A percentile compares a stretch with the other conserved stretches of the same genome.
Conservation (phyloP, 1,140 invertebrate species). For the Zophobas atratus region DNA sequence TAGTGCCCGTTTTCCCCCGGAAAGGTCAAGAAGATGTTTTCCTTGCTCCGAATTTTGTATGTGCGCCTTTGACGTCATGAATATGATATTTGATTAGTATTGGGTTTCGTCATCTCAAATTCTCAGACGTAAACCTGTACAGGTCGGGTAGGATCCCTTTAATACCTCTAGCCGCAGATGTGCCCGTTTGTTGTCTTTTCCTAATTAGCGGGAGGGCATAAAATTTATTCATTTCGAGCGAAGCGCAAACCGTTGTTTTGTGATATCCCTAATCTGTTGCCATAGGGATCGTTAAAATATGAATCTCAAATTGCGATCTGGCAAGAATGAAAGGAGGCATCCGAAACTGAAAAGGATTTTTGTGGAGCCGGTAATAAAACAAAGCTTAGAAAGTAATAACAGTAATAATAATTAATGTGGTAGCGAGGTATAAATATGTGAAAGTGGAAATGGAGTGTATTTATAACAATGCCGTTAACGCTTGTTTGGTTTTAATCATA, state of each 20-base stretch:
- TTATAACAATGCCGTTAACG: too few relatives aligned
- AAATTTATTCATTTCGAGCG: constrained; percentile 4
- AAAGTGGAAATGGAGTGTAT: too few relatives aligned
- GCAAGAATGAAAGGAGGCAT: neutral
- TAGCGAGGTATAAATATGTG: too few relatives aligned
- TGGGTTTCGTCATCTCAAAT: neutral
- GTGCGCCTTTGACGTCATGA: neutral
- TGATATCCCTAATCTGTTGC: neutral
- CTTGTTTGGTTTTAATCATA: too few relatives aligned
- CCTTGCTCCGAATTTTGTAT: neutral
- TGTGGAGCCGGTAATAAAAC: too few relatives aligned
- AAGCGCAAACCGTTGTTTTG: constrained; percentile 1
- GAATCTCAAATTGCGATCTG: constrained; percentile 3
- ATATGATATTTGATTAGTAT: neutral
- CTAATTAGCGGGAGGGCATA: neutral
- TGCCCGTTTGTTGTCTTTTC: neutral
- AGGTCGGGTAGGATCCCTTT: neutral
- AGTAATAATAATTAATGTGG: too few relatives aligned
- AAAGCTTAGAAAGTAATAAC: too few relatives aligned
- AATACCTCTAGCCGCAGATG: neutral
- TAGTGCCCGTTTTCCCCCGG: neutral
- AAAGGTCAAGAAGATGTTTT: neutral
- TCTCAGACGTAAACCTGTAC: neutral
- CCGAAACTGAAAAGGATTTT: neutral
- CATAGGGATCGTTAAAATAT: constrained; percentile 17